Evolutionary conservation across 2,113 vertebrate species (phyloP).

Genomic region (Cebus imitator): DNA sequence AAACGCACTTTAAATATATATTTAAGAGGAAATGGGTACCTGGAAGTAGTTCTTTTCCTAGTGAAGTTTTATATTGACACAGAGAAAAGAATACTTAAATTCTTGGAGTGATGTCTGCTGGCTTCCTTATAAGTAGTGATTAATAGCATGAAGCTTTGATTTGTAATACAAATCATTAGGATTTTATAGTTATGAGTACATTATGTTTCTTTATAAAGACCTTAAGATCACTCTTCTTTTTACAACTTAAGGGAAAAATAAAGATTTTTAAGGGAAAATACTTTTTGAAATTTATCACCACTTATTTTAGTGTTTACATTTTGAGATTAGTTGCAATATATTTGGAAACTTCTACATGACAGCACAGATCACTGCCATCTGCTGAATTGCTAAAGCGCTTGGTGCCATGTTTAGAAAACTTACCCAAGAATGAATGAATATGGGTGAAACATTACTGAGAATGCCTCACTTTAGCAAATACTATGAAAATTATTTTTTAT

Average conservation of each 20-base stretch:
- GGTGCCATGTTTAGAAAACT: constrained; percentile 43
- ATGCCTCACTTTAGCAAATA: neutral
- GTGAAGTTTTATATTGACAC: constrained; percentile 42
- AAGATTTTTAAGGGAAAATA: constrained; percentile 35
- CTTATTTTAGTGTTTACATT: constrained; percentile 61
- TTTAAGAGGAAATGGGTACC: constrained; percentile 29
- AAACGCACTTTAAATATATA: constrained; percentile 43
- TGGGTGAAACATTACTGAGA: neutral
- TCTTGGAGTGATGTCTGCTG: constrained; percentile 7
- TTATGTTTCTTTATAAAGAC: constrained; percentile 29
- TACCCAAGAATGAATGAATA: neutral
- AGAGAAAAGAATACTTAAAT: neutral
- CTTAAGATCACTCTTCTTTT: constrained; percentile 18
- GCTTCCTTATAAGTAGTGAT: constrained; percentile 14
- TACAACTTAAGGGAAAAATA: constrained; percentile 11
- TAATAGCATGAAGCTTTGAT: constrained; percentile 4
- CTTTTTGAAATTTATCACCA: neutral
- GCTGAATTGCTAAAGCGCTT: constrained; percentile 25
- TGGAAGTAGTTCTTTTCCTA: constrained; percentile 34
- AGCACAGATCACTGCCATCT: constrained; percentile 62
- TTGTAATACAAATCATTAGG: constrained; percentile 30
- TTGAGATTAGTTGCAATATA: constrained; percentile 38
- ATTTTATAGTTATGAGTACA: constrained; percentile 1
- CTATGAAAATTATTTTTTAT: constrained; percentile 42
- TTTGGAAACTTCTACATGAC: constrained; percentile 29